Evolutionary conservation across 1,140 invertebrate species (phyloP), one percentile per base, ranked within the genome.

Genomic region (Drosophila ambigua): DNA sequence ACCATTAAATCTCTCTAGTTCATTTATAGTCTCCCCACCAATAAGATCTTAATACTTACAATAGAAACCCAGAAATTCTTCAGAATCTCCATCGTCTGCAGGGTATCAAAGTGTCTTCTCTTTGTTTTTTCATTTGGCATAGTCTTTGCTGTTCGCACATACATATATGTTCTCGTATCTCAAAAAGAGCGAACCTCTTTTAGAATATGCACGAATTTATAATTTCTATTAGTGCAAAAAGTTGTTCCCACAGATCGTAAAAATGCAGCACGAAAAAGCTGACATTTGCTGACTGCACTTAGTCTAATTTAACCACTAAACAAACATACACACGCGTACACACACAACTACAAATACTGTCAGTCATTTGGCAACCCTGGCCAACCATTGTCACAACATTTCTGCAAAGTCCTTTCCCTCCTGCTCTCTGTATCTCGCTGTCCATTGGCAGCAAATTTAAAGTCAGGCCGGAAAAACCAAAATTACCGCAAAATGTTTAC

Each of bases 271-370:
- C 53, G 49, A 63, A 39, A 39, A 39, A 39, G 4, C 72, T 74
- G 60, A 65, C 53, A 52, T 58, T 81, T 72, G 66, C 62, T 73
- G 64, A 83, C 75, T 79, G 76, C 83, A 87, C 83, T 87, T 87
- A 77, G 83, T 77, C 83, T 87, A 87, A 87, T 87, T 87, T 76
- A 83, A 87, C 83, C 83, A 69, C 82, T 66, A 85, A 80, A 74
- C 67, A 45, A 15, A 59, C 59, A 65, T 15, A 59, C 59, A 65
- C 31, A 54, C 51, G 68, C n/a, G 74, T 31, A 66, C 52, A 74
- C 51, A 58, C 35, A 59, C 35, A 53, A 13, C 23, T 24, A 78
- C 53, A 65, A 58, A 79, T 50, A 49, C 31, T 68, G 83, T 88
- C 83, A 79, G 57, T 83, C 84, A 77, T 52, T 87, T 87, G 83